Percentiles rank a stretch among this genome's conserved stretches.
Conservation (phyloP, 1,140 invertebrate genomes). For the Euwallacea fornicatus region DNA sequence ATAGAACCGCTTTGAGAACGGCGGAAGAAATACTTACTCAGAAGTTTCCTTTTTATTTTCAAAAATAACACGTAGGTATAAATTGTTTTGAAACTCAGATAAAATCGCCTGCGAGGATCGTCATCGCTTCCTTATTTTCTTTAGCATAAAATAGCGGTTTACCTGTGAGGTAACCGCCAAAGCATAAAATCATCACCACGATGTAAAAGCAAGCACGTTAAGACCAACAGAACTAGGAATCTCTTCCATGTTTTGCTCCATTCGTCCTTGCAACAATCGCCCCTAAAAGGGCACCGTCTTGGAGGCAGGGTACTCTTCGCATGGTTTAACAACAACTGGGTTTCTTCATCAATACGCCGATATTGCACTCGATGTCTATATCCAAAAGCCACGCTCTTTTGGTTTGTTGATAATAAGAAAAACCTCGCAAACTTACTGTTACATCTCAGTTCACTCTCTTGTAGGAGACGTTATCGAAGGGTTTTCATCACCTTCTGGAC, state of each 20-base stretch:
- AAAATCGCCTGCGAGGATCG: background rate
- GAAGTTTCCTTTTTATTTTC: too few species aligned
- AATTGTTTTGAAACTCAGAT: background rate
- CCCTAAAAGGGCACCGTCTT: background rate
- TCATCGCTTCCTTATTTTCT: background rate
- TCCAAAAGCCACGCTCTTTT: conserved; percentile 5
- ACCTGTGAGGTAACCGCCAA: background rate
- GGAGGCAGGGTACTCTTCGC: background rate
- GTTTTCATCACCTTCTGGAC: conserved; percentile 57
- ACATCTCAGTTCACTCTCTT: conserved; percentile 8
- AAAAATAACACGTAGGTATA: background rate
- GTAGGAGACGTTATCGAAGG: conserved; percentile 14
- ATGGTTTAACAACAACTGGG: background rate
- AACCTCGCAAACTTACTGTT: conserved; percentile 6
- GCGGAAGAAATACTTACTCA: too few species aligned
- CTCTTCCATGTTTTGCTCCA: background rate
- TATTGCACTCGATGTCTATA: background rate
- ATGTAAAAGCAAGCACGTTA: background rate
- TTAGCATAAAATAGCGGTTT: background rate
- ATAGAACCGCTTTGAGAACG: too few species aligned
- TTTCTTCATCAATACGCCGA: background rate
- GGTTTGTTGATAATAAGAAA: background rate
- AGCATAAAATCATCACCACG: background rate
- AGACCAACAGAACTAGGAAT: background rate
- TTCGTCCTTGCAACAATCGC: background rate